A percentile compares a stretch with the other conserved stretches of the same genome.
Conservation (phyloP, 2,797 vertebrate genomes). For the Megaceryle alcyon region DNA sequence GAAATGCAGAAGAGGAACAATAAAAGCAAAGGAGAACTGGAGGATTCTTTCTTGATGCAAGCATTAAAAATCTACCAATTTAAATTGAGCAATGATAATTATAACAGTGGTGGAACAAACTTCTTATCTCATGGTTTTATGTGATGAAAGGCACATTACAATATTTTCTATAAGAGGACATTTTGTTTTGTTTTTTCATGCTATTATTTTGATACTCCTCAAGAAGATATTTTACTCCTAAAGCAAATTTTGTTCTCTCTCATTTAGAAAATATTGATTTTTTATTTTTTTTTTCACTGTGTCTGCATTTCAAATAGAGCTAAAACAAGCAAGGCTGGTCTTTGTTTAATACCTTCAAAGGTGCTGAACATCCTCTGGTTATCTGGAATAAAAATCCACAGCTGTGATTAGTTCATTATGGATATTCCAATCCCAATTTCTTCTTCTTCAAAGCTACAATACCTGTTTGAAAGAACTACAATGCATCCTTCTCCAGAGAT, state of each 20-base stretch:
- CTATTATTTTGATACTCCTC: background rate
- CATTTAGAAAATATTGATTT: constrained; percentile 15
- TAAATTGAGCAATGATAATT: background rate
- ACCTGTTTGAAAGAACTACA: constrained; percentile 23
- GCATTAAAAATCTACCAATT: background rate
- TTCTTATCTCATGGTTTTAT: background rate
- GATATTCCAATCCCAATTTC: background rate
- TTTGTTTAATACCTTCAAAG: constrained; percentile 47
- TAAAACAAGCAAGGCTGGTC: constrained; percentile 6
- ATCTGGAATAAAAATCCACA: constrained; percentile 58
- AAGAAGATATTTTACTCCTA: constrained; percentile 16
- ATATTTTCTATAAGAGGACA: background rate
- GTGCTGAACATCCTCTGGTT: constrained; percentile 32
- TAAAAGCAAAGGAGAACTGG: background rate
- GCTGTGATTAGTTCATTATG: constrained; percentile 17
- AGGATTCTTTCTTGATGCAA: background rate
- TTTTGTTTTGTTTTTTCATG: background rate
- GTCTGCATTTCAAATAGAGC: constrained; percentile 12
- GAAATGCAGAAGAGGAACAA: background rate
- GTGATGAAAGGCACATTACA: background rate
- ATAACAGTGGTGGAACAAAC: background rate
- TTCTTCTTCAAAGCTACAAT: constrained; percentile 5
- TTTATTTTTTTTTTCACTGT: background rate
- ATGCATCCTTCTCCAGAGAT: constrained; percentile 2
- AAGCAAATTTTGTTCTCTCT: constrained; percentile 26